Conservation (phyloP, 2,797 vertebrate species). For the Ptychadena robeensis region DNA sequence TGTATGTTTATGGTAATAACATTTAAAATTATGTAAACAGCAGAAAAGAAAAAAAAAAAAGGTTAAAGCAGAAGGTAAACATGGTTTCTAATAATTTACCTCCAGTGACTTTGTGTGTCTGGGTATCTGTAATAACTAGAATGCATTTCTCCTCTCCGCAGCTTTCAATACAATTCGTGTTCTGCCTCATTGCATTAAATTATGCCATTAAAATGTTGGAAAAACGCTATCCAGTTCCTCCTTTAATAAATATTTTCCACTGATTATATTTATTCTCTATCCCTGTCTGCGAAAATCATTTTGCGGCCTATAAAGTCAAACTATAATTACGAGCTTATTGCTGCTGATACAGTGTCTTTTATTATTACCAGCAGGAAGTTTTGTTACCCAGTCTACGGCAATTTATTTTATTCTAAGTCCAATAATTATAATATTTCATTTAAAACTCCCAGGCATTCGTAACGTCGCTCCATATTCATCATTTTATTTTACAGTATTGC, state of each 20-base stretch:
- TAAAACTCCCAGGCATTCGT: constrained; percentile 57
- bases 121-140: constrained; percentile 25
- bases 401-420: constrained; percentile 47
- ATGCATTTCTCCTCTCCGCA: constrained; percentile 13
- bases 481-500: constrained; percentile 36
- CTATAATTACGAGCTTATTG: constrained; percentile 52
- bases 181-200: constrained; percentile 45
- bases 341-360: constrained; percentile 36
- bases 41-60: not conserved
- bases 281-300: constrained; percentile 33
- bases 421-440: constrained; percentile 61
- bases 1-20: not conserved
- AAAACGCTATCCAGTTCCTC: constrained; percentile 14
- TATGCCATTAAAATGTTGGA: constrained; percentile 33
- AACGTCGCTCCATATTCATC: constrained; percentile 11
- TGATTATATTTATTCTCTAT: constrained; percentile 35
- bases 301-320: constrained; percentile 46
- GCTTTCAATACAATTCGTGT: constrained; percentile 10
- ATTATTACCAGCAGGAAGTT: constrained; percentile 53
- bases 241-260: constrained; percentile 52
- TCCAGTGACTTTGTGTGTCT: constrained; percentile 2
- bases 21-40: not conserved
- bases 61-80: not conserved
- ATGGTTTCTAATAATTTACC: constrained; percentile 8
- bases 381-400: constrained; percentile 1